Percentiles rank a stretch among this genome's conserved stretches.
These are phyloP conservation scores for Prunella fulvescens DNA, from an alignment of 2,113 vertebrate species.

Conservation along the genomic window DNA sequence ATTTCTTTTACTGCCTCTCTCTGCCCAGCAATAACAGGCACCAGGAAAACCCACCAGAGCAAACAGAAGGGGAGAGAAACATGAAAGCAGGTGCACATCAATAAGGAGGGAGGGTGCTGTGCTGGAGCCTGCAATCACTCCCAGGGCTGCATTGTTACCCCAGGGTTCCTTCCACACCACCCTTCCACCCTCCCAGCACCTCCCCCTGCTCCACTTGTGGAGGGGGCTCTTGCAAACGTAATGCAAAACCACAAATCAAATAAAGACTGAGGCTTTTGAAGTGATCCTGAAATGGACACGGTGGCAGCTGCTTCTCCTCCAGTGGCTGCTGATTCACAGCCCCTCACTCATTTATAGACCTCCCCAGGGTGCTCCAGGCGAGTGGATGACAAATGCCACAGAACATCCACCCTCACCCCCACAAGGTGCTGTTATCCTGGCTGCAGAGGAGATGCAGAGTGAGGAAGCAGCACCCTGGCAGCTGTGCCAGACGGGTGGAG, in stretches of 20 bases:
- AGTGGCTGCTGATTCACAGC: constrained; percentile 29
- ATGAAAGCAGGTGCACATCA: background rate
- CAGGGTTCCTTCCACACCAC: background rate
- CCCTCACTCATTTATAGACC: constrained; percentile 21
- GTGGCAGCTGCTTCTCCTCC: background rate
- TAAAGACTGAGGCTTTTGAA: background rate
- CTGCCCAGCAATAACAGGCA: background rate
- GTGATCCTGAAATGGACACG: background rate
- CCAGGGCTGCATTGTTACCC: background rate
- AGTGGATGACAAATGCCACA: background rate
- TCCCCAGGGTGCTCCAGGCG: background rate
- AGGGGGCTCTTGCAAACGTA: background rate
- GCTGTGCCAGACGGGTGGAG: background rate
- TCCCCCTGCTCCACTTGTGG: background rate
- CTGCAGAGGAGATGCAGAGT: background rate
- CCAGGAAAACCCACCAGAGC: background rate
- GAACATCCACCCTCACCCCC: background rate
- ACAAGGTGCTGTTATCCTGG: background rate
- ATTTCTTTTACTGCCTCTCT: background rate
- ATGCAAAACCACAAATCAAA: background rate
- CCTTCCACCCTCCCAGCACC: background rate
- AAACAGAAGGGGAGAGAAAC: background rate
- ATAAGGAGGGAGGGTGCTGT: background rate
- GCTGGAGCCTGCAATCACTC: background rate
- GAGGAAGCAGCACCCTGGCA: background rate